Base-by-base conservation (phyloP, 2,113 vertebrate species). In the Cyprinodon brontotheroides region DNA sequence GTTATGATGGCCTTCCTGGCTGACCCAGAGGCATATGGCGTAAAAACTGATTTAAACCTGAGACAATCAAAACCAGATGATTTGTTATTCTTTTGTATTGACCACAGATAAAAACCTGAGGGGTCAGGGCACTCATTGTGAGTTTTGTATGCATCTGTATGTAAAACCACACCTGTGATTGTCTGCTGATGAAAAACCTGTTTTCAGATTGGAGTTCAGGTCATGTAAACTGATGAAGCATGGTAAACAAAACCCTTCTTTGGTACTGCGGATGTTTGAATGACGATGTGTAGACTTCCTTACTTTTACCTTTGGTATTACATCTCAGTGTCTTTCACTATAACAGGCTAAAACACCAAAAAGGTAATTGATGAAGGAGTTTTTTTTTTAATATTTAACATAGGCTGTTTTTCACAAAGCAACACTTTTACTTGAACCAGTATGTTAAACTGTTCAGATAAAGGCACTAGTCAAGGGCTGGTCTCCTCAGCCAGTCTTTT, bases 161-260 rank as follows among this genome's bases (percentile, higher is more conserved):
- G 59, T 74, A 53, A 87, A 82, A 78, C 75, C 79, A 86, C 73
- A 64, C 75, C 75, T 78, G 4, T 59, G 41, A 84, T 60, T 84
- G 75, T 89, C 61, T 77, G 43, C 4, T 70, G 62, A 68, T 53
- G 36, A 72, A 61, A 79, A 79, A 61, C 45, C 63, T 63, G 84
- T 77, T 85, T 80, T 79, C 45, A 60, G 74, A 81, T 15, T 17
- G 20, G 22, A 70, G 41, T 1, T 14, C 14, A 47, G 76, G 62
- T 61, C 61, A 74, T n/a, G 37, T 36, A 45, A 59, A 64, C 61
- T 11, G 20, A 20, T 47, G 17, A 72, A 41, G 29, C 9, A 43
- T 4, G 70, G 70, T 77, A 60, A 74, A 63, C 36, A 61, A 11
- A 69, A 71, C 68, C 3, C 43, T 75, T 77, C 43, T 8, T 2